Conservation (phyloP, 2,113 vertebrate species). For the Mesoclemmys tuberculata region DNA sequence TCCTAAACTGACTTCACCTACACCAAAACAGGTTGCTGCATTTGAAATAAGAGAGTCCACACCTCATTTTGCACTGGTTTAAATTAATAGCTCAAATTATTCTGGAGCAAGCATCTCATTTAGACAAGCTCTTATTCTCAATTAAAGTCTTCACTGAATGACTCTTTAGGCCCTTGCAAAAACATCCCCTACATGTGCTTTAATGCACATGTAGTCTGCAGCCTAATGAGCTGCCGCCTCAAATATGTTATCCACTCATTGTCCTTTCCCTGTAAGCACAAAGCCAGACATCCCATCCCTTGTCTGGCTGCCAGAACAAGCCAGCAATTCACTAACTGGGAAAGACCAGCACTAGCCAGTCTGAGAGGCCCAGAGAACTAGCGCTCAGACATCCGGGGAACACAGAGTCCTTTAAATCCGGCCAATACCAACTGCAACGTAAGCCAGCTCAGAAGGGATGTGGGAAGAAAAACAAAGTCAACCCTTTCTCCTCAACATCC, state of each 20-base stretch:
- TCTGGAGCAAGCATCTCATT: background rate
- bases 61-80: constrained; percentile 43
- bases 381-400: constrained; percentile 30
- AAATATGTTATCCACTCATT: background rate
- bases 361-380: background rate
- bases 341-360: background rate
- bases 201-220: background rate
- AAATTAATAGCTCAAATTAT: background rate
- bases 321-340: fast-evolving
- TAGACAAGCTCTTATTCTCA: background rate
- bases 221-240: background rate
- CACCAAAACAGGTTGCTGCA: background rate
- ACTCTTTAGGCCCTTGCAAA: background rate
- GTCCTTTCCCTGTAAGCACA: background rate
- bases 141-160: background rate
- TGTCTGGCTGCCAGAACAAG: background rate
- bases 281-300: background rate
- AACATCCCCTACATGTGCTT: background rate
- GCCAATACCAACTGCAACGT: background rate
- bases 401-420: background rate
- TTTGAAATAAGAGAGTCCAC: constrained; percentile 43
- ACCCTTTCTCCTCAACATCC: background rate
- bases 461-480: constrained; percentile 12
- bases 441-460: background rate
- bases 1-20: background rate